These are phyloP conservation scores for Sorex fumeus DNA, from an alignment of 2,113 vertebrate genomes.

Conservation along the genomic window DNA sequence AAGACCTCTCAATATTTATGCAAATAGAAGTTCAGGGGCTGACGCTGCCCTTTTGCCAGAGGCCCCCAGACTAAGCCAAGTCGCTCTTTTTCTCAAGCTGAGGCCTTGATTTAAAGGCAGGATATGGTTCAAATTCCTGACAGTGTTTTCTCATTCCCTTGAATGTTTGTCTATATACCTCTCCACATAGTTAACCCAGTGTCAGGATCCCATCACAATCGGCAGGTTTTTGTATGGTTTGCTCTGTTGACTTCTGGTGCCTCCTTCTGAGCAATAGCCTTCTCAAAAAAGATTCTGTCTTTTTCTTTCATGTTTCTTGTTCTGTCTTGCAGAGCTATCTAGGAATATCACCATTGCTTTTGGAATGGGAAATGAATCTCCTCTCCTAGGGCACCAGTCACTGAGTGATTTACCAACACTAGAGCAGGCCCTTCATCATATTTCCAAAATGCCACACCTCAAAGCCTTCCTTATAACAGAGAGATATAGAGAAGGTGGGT, in stretches of 20 bases:
- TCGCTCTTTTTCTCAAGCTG: slow-evolving; percentile 57
- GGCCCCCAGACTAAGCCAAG: slow-evolving; percentile 50
- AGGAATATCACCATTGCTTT: slow-evolving; percentile 10
- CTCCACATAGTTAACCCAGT: not conserved
- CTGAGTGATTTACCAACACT: not conserved
- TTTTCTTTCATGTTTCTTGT: not conserved
- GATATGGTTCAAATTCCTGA: slow-evolving; percentile 40
- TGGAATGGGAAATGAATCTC: slow-evolving; percentile 11
- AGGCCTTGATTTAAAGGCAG: slow-evolving; percentile 54
- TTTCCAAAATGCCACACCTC: not conserved
- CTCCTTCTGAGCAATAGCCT: not conserved
- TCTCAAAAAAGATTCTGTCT: not conserved
- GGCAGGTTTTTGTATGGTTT: not conserved
- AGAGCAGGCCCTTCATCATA: not conserved
- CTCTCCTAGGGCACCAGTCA: not conserved
- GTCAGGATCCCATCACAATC: not conserved
- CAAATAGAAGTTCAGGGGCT: slow-evolving; percentile 56
- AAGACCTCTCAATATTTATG: slow-evolving; percentile 1
- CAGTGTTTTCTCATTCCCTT: not conserved
- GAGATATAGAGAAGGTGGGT: not conserved
- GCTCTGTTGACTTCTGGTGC: not conserved
- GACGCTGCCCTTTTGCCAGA: slow-evolving; percentile 63
- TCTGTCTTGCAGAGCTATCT: not conserved
- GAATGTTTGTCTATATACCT: not conserved
- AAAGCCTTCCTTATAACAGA: not conserved